A percentile compares a stretch with the other conserved stretches of the same genome.
phyloP scores from a whole-genome alignment of 2,888 invertebrate genomes.

The Arctia plantaginis region DNA sequence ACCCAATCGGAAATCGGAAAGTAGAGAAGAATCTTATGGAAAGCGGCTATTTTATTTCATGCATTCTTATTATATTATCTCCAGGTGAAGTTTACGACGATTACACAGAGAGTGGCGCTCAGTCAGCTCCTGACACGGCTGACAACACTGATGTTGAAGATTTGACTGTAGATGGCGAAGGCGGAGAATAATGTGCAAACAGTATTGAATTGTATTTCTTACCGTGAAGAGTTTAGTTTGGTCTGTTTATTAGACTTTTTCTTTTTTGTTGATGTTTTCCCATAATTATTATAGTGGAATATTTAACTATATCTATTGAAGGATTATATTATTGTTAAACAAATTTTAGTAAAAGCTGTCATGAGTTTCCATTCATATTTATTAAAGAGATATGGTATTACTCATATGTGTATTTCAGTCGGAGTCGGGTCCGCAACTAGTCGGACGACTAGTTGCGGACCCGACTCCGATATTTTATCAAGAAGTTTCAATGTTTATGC shows the following conservation, averaged over 20 bases:
- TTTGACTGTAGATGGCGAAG: constrained; percentile 43
- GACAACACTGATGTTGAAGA: constrained; percentile 59
- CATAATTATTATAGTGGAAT: neutral
- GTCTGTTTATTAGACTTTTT: neutral
- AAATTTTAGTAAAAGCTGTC: neutral
- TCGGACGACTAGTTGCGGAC: too few species aligned
- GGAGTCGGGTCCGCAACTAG: too few species aligned
- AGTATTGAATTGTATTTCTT: neutral
- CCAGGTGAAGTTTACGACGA: constrained; percentile 8
- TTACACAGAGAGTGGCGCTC: constrained; percentile 11
- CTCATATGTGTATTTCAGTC: too few species aligned
- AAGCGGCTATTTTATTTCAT: neutral
- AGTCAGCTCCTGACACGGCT: constrained; percentile 50
- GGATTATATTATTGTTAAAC: neutral
- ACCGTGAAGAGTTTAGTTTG: neutral
- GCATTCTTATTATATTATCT: neutral
- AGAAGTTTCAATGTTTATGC: too few species aligned
- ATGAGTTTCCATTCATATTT: too few species aligned
- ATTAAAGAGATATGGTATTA: too few species aligned
- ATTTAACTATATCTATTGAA: neutral
- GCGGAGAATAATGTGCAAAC: constrained; percentile 20
- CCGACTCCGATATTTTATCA: too few species aligned
- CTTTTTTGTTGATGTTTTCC: neutral
- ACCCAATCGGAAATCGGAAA: too few species aligned
- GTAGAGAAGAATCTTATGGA: neutral